Base-by-base conservation (phyloP, 2,888 invertebrate genomes). In the Drosophila borealis region DNA sequence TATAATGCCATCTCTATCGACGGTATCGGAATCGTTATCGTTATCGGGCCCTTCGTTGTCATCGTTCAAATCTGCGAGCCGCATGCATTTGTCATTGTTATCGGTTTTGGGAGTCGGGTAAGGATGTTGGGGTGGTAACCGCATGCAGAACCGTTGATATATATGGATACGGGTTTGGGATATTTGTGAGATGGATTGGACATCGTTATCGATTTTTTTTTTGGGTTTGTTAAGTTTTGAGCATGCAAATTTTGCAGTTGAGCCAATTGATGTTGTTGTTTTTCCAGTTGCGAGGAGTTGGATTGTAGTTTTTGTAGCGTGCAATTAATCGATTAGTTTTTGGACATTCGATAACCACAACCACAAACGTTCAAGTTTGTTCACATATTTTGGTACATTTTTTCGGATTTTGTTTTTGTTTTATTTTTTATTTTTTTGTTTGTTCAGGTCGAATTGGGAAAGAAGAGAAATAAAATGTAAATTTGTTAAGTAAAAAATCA, bases 311-410 rank as follows among this genome's bases (percentile, higher is more conserved):
- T 72, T 74, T 71, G 73, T 49, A 68, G 53, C 89, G 83, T 81
- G 89, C 89, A 70, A 67, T 87, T 88, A 88, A 83, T 87, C 89
- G 84, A 84, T 88, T 83, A 81, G 72, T 79, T 74, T 74, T 65
- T 70, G 13, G 39, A 69, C 64, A 84, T 84, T 89, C 85, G 85
- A 81, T 70, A 83, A 82, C 90, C 91, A 88, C 74, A 84, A 90
- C 91, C 91, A 81, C 63, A 80, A 75, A 66, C 48, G 71, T 72
- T 66, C 46, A 63, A 72, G 56, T 57, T 73, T 48, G 73, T 62
- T 74, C 61, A 61, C 51, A 59, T 49, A 51, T 48, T 68, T 74
- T 19, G 21, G 34, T 11, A 56, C 17, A 34, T 56, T 70, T 49
- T 51, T 39, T 36, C 19, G 29, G 29, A 8, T 61, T 63, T 46